phyloP scores from a whole-genome alignment of 2,113 vertebrate species.

The Erythrocebus patas region DNA sequence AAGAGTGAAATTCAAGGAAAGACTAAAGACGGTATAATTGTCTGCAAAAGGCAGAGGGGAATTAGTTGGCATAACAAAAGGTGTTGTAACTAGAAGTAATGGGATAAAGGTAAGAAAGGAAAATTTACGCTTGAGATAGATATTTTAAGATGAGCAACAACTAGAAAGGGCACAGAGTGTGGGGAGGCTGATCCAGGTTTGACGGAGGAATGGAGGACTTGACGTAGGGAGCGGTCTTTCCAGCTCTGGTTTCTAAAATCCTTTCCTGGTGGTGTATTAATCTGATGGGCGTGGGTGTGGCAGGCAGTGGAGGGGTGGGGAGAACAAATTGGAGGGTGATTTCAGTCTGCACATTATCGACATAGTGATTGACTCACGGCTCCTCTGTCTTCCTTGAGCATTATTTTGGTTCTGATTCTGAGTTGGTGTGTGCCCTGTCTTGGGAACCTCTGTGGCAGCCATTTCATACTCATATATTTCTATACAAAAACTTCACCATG shows the following conservation, averaged over 20 bases:
- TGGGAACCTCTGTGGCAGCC: background rate
- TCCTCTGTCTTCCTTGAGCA: background rate
- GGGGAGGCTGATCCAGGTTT: background rate
- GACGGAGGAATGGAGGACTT: conserved; percentile 20
- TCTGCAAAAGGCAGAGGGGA: conserved; percentile 41
- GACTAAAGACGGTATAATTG: conserved; percentile 2
- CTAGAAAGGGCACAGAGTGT: background rate
- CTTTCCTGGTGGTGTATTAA: background rate
- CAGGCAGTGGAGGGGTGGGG: background rate
- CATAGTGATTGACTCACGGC: background rate
- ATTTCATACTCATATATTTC: background rate
- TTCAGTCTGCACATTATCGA: background rate
- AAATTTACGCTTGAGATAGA: background rate
- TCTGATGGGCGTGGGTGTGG: background rate
- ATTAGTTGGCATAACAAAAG: conserved; percentile 23
- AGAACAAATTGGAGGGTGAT: background rate
- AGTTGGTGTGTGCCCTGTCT: background rate
- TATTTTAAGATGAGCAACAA: conserved; percentile 3
- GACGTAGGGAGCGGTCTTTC: background rate
- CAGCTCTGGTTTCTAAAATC: conserved; percentile 40
- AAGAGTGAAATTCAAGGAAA: conserved; percentile 25
- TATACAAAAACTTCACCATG: background rate
- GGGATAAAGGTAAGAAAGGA: background rate
- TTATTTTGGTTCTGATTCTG: background rate
- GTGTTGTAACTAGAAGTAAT: conserved; percentile 36